Conservation (phyloP, 2,797 vertebrate species). For the Remorina albescens region DNA sequence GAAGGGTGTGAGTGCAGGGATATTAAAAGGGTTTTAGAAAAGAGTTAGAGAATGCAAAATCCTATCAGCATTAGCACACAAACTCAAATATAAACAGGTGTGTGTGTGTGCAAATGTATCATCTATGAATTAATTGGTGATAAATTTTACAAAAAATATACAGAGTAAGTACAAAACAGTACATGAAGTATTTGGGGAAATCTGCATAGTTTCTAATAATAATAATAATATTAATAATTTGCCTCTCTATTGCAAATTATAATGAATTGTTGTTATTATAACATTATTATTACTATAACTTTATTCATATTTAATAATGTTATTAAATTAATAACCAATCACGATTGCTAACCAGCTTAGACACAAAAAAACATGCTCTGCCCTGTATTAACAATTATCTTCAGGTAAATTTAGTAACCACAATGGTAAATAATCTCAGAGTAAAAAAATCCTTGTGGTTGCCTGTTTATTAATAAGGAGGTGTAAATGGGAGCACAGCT, state of each 20-base stretch:
- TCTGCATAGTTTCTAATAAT: background rate
- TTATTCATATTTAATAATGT: background rate
- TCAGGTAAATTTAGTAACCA: background rate
- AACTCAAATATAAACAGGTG: too few species aligned
- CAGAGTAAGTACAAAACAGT: too few species aligned
- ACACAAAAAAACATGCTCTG: background rate
- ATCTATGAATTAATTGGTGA: too few species aligned
- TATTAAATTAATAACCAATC: background rate
- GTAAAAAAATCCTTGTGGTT: background rate
- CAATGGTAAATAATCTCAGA: background rate
- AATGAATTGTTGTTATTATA: background rate
- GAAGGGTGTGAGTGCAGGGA: background rate
- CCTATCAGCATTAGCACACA: too few species aligned
- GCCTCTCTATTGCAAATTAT: too few species aligned
- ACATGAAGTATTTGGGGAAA: background rate
- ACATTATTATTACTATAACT: background rate
- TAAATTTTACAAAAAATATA: too few species aligned
- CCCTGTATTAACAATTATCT: background rate
- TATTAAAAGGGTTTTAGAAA: background rate
- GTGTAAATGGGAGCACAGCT: background rate
- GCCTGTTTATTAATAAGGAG: slow-evolving; percentile 33
- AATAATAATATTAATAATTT: too few species aligned
- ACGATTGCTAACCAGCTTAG: background rate
- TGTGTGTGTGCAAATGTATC: too few species aligned
- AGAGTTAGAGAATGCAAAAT: background rate